Percentiles rank a stretch among this genome's conserved stretches.
phyloP scores from a whole-genome alignment of 2,888 invertebrate genomes.

The Tetramorium bicarinatum region DNA sequence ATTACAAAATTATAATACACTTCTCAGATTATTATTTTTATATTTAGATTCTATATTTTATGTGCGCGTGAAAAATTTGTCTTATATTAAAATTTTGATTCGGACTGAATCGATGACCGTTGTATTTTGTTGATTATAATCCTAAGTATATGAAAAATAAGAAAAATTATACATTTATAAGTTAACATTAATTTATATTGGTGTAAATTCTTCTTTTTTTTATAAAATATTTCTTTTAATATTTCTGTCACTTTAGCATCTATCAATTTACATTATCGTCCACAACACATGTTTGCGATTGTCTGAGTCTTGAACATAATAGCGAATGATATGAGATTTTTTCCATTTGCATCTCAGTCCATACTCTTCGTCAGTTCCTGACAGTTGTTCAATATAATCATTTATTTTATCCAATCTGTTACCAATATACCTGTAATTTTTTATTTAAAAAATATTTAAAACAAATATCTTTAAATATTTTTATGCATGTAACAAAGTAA shows the following conservation, averaged over 20 bases:
- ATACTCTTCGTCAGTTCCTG: not conserved
- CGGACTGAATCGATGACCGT: not conserved
- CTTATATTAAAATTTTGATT: not conserved
- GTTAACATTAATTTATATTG: not conserved
- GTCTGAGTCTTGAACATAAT: not conserved
- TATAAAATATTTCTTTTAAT: not conserved
- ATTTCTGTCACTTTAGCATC: not conserved
- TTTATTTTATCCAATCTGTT: conserved; percentile 34
- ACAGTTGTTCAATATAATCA: not conserved
- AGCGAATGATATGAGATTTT: not conserved
- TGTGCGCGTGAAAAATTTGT: not conserved
- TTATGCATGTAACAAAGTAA: not conserved
- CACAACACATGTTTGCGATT: not conserved
- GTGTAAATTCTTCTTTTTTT: not conserved
- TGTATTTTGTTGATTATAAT: not conserved
- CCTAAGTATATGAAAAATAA: not conserved
- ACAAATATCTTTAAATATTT: not conserved
- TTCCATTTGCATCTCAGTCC: conserved; percentile 22
- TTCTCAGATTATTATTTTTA: not conserved
- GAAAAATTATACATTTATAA: not conserved
- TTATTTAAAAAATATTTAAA: not conserved
- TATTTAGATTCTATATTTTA: not conserved
- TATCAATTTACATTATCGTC: conserved; percentile 29
- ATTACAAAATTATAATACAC: not conserved
- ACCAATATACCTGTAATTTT: conserved; percentile 26